phyloP scores from a whole-genome alignment of 2,113 vertebrate genomes.

The Pangasianodon gigas region DNA sequence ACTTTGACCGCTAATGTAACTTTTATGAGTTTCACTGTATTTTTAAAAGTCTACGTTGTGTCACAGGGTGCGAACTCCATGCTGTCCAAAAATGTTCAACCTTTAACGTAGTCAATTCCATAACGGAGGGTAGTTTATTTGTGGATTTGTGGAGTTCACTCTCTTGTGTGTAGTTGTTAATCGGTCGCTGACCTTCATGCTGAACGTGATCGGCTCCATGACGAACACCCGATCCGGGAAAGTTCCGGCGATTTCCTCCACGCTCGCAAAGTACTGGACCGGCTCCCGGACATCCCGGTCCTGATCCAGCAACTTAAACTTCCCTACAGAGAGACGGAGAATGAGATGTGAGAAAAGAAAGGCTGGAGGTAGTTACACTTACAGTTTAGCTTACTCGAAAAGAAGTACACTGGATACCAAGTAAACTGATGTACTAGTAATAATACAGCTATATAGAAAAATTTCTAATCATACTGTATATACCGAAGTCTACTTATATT shows the following conservation, averaged over 20 bases:
- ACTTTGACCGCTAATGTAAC: neutral
- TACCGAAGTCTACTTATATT: no score
- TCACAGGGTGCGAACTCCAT: neutral
- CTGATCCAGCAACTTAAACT: constrained; percentile 97
- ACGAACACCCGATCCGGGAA: constrained; percentile 97
- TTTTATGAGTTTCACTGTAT: neutral
- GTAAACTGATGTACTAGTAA: no score
- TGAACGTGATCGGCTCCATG: constrained; percentile 97
- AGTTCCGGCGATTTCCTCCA: constrained; percentile 93
- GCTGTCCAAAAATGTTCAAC: no score
- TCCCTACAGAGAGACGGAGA: constrained; percentile 74
- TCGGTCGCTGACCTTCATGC: constrained; percentile 83
- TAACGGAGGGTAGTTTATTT: neutral
- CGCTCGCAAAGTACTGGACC: constrained; percentile 92
- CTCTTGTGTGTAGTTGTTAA: neutral
- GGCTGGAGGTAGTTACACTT: neutral
- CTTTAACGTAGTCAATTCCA: neutral
- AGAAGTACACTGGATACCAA: neutral
- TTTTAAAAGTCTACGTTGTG: no score
- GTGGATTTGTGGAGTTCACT: neutral
- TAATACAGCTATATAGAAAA: neutral
- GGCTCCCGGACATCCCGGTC: constrained; percentile 93
- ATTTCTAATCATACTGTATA: no score
- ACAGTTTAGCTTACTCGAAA: neutral
- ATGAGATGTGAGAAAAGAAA: neutral